Conservation (phyloP, 2,888 invertebrate genomes). For the Ommatoiulus sabulosus region DNA sequence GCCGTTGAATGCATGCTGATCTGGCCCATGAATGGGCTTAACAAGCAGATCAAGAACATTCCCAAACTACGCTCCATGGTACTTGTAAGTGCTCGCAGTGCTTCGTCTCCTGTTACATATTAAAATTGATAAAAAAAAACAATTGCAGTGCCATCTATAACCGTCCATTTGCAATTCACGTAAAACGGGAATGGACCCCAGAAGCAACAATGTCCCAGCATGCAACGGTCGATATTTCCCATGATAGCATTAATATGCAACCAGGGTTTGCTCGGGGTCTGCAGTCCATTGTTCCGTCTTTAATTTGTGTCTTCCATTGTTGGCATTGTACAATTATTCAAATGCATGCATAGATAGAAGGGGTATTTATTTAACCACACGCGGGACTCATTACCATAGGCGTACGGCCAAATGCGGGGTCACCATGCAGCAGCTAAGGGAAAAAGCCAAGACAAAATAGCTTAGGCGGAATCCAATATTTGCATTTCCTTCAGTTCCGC, state of each 20-base stretch:
- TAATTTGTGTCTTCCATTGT: conserved; percentile 48
- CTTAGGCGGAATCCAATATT: conserved; percentile 44
- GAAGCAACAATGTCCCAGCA: neutral
- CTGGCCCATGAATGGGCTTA: neutral
- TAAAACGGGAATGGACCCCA: neutral
- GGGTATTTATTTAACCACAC: conserved; percentile 48
- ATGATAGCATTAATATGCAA: conserved; percentile 12
- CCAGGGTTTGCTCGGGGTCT: conserved; percentile 35
- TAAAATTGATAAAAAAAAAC: neutral
- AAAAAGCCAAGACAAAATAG: neutral
- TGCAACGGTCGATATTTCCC: conserved; percentile 22
- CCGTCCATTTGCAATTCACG: neutral
- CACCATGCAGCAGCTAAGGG: conserved; percentile 10
- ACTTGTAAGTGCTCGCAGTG: neutral
- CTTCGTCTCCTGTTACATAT: neutral
- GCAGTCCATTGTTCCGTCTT: conserved; percentile 12
- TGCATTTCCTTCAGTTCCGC: conserved; percentile 46
- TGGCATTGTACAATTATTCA: conserved; percentile 41
- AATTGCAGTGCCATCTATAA: neutral
- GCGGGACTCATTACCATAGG: conserved; percentile 41
- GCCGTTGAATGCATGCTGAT: neutral
- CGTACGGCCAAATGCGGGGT: conserved; percentile 38
- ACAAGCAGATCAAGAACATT: neutral
- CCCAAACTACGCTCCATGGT: neutral
- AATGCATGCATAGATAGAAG: conserved; percentile 38